These are phyloP conservation scores for Spodoptera picta DNA, from an alignment of 2,888 invertebrate species.

Conservation along the genomic window DNA sequence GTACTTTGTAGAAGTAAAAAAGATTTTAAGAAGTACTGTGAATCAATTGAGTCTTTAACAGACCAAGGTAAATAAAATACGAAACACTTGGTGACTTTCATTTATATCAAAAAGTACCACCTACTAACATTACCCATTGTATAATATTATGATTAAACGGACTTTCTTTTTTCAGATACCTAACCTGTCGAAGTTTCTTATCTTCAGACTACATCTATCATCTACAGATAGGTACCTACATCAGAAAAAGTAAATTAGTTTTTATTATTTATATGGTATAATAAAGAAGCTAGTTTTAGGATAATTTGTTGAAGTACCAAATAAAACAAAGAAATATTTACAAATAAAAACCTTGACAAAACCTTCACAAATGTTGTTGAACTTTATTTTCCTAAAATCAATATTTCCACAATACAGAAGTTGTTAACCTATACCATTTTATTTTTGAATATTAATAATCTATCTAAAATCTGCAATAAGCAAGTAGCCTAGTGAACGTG, in stretches of 20 bases:
- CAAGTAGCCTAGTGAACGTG: slow-evolving; percentile 5
- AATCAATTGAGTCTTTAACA: slow-evolving; percentile 61
- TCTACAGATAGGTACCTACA: too few relatives aligned
- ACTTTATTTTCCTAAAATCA: slow-evolving; percentile 43
- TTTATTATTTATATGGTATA: too few relatives aligned
- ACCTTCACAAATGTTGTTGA: slow-evolving; percentile 34
- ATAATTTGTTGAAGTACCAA: slow-evolving; percentile 8
- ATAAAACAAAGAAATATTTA: slow-evolving; percentile 44
- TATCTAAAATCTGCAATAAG: slow-evolving; percentile 19
- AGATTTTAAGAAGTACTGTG: slow-evolving; percentile 86
- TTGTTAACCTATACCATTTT: slow-evolving; percentile 1
- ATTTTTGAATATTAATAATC: slow-evolving; percentile 11
- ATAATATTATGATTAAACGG: too few relatives aligned
- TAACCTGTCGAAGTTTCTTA: too few relatives aligned
- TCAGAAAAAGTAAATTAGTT: too few relatives aligned
- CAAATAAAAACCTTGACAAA: slow-evolving; percentile 50
- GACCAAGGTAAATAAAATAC: slow-evolving; percentile 49
- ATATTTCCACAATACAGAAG: slow-evolving; percentile 34
- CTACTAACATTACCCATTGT: too few relatives aligned
- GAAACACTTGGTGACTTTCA: too few relatives aligned
- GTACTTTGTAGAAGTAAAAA: slow-evolving; percentile 88
- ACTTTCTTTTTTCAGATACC: too few relatives aligned
- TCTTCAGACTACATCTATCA: too few relatives aligned
- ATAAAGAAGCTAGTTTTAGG: too few relatives aligned
- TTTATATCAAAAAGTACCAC: too few relatives aligned